Conservation (phyloP, 37 sponge, comb jelly and placozoan genomes). For the Beroe forskalii region DNA sequence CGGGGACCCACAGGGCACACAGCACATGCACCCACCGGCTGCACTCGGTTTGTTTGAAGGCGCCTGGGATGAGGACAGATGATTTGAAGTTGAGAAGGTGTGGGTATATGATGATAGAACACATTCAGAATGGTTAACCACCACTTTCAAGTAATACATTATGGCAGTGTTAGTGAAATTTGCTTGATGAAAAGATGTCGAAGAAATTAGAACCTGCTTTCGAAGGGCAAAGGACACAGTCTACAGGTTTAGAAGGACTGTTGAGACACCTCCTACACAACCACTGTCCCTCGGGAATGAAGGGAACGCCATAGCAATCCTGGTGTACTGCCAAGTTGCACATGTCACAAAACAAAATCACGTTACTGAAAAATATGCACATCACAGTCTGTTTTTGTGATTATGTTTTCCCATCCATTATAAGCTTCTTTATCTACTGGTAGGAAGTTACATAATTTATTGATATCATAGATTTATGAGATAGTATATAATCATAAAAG, state of each 20-base stretch:
- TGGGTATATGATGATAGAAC: too few relatives aligned
- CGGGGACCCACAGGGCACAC: constrained; percentile 99
- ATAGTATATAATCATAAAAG: neutral
- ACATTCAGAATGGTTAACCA: too few relatives aligned
- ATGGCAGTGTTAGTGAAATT: too few relatives aligned
- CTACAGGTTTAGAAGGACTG: constrained; percentile 90
- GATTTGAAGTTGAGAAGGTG: too few relatives aligned
- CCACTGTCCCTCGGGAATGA: constrained; percentile 99
- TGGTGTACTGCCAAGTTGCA: constrained; percentile 99
- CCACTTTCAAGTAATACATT: too few relatives aligned
- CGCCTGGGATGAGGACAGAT: constrained; percentile 62
- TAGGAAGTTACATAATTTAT: too few relatives aligned
- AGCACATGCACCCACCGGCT: constrained; percentile 93
- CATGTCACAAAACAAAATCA: constrained; percentile 99
- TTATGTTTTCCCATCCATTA: too few relatives aligned
- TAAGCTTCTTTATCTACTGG: too few relatives aligned
- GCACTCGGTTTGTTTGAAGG: constrained; percentile 96
- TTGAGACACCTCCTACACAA: constrained; percentile 92
- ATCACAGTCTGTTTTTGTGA: too few relatives aligned
- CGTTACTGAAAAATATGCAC: constrained; percentile 83
- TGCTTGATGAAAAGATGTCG: too few relatives aligned
- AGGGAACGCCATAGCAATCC: constrained; percentile 99
- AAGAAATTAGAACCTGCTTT: constrained; percentile 79
- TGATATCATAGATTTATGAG: too few relatives aligned
- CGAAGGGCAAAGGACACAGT: constrained; percentile 95